phyloP scores from a whole-genome alignment of 2,797 vertebrate species.

The Novumbra hubbsi region DNA sequence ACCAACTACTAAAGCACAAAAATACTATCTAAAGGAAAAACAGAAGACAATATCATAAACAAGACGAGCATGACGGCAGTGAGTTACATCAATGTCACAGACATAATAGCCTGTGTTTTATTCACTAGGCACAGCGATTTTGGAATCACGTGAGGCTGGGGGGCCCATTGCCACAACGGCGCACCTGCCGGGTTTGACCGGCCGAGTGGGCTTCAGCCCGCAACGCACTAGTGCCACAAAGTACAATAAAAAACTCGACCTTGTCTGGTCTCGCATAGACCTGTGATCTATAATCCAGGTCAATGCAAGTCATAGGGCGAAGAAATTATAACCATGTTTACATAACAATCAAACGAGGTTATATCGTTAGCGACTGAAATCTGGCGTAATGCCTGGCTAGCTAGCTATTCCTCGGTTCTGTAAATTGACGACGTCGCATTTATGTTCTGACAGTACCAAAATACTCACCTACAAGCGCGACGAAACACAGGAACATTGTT shows the following conservation, averaged over 20 bases:
- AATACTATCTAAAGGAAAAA: not conserved
- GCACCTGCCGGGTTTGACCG: not conserved
- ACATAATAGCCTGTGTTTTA: not conserved
- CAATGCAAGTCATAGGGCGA: not conserved
- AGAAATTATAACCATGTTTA: not conserved
- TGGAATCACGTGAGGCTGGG: not conserved
- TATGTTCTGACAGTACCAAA: not conserved
- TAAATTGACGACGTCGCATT: not conserved
- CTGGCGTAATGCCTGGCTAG: not conserved
- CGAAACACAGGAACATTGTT: constrained; percentile 43
- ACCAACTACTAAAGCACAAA: not conserved
- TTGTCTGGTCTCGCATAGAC: not conserved
- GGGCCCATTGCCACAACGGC: not conserved
- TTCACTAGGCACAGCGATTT: not conserved
- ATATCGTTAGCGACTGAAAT: not conserved
- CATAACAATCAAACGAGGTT: not conserved
- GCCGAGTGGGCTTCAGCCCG: not conserved
- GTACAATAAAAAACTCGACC: not conserved
- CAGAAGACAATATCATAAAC: not conserved
- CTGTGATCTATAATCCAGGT: not conserved
- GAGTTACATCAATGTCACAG: not conserved
- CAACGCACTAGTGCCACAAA: not conserved
- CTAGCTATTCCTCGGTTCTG: not conserved
- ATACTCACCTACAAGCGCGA: constrained; percentile 66
- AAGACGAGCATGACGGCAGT: not conserved